These are phyloP conservation scores for Temnothorax nylanderi DNA, from an alignment of 1,140 invertebrate species.

Conservation along the genomic window DNA sequence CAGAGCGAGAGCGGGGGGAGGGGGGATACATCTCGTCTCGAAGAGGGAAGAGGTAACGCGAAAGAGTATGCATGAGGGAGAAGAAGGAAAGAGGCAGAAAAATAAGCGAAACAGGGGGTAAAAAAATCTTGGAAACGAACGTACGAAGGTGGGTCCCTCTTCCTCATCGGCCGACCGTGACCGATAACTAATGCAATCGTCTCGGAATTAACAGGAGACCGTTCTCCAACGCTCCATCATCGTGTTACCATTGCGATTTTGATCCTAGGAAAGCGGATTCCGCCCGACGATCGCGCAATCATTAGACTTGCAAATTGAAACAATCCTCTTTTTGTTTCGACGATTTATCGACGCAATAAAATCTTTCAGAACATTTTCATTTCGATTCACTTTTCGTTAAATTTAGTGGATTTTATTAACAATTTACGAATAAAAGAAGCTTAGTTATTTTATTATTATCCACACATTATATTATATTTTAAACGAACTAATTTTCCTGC, in stretches of 20 bases:
- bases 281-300: not conserved
- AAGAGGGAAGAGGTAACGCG: not conserved
- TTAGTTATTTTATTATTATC: too few relatives aligned
- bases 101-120: slow-evolving; percentile 44
- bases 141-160: slow-evolving; percentile 37
- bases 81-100: slow-evolving; percentile 62
- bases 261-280: not conserved
- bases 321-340: not conserved
- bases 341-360: not conserved
- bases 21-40: not conserved
- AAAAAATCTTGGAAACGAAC: slow-evolving; percentile 68
- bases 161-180: slow-evolving; percentile 66
- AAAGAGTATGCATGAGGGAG: slow-evolving; percentile 44
- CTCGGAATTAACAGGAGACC: slow-evolving; percentile 63
- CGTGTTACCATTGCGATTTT: slow-evolving; percentile 24
- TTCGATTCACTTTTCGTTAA: not conserved
- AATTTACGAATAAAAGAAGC: not conserved
- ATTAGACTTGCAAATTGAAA: not conserved
- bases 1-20: slow-evolving; percentile 54
- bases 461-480: not conserved
- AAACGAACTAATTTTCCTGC: not conserved
- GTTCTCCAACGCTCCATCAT: slow-evolving; percentile 26
- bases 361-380: not conserved
- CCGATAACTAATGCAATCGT: slow-evolving; percentile 75
- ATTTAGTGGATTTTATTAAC: not conserved